Evolutionary conservation across 2,888 invertebrate genomes (phyloP).

Genomic region (Lithosia quadra): DNA sequence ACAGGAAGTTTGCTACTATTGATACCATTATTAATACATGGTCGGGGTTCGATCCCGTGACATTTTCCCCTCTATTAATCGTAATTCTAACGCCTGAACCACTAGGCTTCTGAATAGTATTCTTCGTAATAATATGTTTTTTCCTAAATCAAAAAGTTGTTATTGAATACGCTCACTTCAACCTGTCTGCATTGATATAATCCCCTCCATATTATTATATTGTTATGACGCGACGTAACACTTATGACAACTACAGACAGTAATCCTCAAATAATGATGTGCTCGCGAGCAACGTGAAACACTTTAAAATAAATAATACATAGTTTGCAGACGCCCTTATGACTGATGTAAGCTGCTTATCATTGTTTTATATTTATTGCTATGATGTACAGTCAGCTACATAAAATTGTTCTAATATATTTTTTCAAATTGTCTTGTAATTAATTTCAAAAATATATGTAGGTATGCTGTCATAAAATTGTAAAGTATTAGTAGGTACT

Average conservation of each 20-base stretch:
- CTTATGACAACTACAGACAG: slow-evolving; percentile 35
- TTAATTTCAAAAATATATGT: too few species aligned
- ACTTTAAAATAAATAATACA: slow-evolving; percentile 31
- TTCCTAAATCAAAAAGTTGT: background rate
- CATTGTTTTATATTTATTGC: background rate
- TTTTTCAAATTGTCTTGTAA: too few species aligned
- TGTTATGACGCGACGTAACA: slow-evolving; percentile 26
- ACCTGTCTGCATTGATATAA: slow-evolving; percentile 19
- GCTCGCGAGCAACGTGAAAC: slow-evolving; percentile 42
- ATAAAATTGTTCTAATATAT: slow-evolving; percentile 3
- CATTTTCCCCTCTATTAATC: background rate
- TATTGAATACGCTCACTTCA: background rate
- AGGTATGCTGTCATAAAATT: too few species aligned
- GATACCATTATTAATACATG: too few species aligned
- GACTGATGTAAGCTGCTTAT: background rate
- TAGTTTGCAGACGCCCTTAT: background rate
- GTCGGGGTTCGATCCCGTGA: background rate
- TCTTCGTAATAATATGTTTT: background rate
- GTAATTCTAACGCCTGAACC: background rate
- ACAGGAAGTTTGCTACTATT: too few species aligned
- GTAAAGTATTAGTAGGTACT: too few species aligned
- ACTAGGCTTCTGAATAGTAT: background rate
- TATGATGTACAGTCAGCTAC: background rate
- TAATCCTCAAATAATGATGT: slow-evolving; percentile 56
- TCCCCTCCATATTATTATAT: slow-evolving; percentile 26